Conservation (phyloP, 2,888 invertebrate genomes). For the Acanthosepion lycidas region DNA sequence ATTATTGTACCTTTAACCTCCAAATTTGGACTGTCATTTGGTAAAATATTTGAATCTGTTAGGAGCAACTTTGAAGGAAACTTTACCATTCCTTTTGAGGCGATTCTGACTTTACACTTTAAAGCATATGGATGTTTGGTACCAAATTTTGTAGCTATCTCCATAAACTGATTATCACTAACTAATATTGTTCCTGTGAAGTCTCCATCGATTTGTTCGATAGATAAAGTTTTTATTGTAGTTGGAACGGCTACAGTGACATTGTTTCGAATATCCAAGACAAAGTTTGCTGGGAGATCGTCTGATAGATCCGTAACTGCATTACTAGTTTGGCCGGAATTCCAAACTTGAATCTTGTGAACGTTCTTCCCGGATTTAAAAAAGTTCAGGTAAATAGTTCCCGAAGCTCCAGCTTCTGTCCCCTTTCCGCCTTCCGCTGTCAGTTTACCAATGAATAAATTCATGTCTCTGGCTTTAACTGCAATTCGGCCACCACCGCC, state of each 20-base stretch:
- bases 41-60: slow-evolving; percentile 53
- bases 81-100: neutral
- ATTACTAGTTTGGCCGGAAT: slow-evolving; percentile 52
- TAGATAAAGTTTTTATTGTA: slow-evolving; percentile 50
- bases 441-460: slow-evolving; percentile 55
- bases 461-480: slow-evolving; percentile 52
- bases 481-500: slow-evolving; percentile 62
- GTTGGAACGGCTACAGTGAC: slow-evolving; percentile 51
- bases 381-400: slow-evolving; percentile 58
- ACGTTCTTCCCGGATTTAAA: slow-evolving; percentile 54
- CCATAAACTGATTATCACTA: slow-evolving; percentile 51
- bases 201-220: slow-evolving; percentile 59
- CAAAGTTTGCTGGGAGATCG: slow-evolving; percentile 49
- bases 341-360: slow-evolving; percentile 54
- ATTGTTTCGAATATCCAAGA: slow-evolving; percentile 51
- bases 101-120: neutral
- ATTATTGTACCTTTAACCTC: slow-evolving; percentile 58
- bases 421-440: slow-evolving; percentile 57
- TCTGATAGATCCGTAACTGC: slow-evolving; percentile 51
- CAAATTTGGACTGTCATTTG: slow-evolving; percentile 55
- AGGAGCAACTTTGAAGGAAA: slow-evolving; percentile 60
- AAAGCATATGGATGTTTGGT: slow-evolving; percentile 54
- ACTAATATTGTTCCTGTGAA: slow-evolving; percentile 56
- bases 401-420: slow-evolving; percentile 57
- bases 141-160: slow-evolving; percentile 61